Conservation (phyloP, 2,888 invertebrate species). For the Muscina levida region DNA sequence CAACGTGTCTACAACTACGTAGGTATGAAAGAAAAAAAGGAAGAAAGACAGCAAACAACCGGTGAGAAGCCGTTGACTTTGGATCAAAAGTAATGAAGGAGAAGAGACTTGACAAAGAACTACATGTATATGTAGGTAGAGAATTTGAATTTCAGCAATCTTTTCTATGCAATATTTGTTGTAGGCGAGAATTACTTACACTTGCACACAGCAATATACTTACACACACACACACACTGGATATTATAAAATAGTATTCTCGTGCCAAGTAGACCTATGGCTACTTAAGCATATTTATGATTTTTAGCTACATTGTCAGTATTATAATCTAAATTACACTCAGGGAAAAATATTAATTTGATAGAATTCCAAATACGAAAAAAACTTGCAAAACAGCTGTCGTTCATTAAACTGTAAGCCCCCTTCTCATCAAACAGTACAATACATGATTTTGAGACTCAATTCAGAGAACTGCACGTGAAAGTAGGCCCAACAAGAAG, state of each 20-base stretch:
- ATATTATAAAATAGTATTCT: too few relatives aligned
- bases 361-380: too few relatives aligned
- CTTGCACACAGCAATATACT: neutral
- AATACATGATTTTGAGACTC: too few relatives aligned
- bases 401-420: too few relatives aligned
- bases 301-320: neutral
- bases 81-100: neutral
- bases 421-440: too few relatives aligned
- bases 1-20: too few relatives aligned
- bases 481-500: too few relatives aligned
- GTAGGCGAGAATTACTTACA: constrained; percentile 19
- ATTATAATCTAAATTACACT: neutral
- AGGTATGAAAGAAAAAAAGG: neutral
- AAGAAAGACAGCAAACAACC: neutral
- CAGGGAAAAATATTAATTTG: neutral
- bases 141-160: constrained; percentile 25
- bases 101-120: constrained; percentile 20
- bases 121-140: constrained; percentile 19
- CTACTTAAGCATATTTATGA: constrained; percentile 39
- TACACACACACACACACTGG: neutral
- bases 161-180: constrained; percentile 21
- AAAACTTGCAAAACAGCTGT: too few relatives aligned
- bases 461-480: too few relatives aligned
- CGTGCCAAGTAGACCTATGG: neutral
- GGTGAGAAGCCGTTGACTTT: too few relatives aligned